A percentile compares a stretch with the other conserved stretches of the same genome.
Evolutionary conservation across 1,140 invertebrate genomes (phyloP).

Genomic region (Pseudachorutes palmiensis): DNA sequence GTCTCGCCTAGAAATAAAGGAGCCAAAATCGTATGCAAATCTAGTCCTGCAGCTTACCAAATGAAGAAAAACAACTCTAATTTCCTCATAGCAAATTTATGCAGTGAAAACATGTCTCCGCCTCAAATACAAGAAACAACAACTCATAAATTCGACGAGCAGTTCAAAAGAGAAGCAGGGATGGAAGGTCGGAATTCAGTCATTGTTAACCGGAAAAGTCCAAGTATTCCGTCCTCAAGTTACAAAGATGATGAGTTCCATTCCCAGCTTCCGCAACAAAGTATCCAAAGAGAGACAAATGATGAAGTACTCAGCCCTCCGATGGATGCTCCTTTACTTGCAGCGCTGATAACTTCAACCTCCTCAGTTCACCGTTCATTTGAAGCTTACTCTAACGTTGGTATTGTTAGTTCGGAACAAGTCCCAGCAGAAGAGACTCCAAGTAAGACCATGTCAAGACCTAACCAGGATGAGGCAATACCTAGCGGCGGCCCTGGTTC

Average conservation of each 20-base stretch:
- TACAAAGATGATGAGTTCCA: not conserved
- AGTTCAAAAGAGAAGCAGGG: not conserved
- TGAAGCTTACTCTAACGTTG: too few relatives aligned
- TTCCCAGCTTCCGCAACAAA: not conserved
- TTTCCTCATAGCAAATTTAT: slow-evolving; percentile 1
- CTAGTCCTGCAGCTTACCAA: too few relatives aligned
- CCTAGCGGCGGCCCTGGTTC: too few relatives aligned
- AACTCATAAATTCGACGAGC: not conserved
- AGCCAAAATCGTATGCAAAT: too few relatives aligned
- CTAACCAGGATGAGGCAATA: too few relatives aligned
- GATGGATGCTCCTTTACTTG: not conserved
- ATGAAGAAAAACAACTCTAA: not conserved
- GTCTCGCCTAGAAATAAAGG: too few relatives aligned
- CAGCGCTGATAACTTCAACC: not conserved
- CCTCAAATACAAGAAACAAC: not conserved
- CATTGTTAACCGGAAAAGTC: not conserved
- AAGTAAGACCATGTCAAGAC: too few relatives aligned
- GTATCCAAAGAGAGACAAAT: not conserved
- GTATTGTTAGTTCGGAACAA: too few relatives aligned
- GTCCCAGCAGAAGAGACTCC: too few relatives aligned
- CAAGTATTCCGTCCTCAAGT: not conserved
- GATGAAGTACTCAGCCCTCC: not conserved
- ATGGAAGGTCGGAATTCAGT: not conserved
- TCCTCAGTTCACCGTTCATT: too few relatives aligned
- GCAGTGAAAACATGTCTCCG: not conserved